These are phyloP conservation scores for Xanthia icteritia DNA, from an alignment of 2,888 invertebrate species.

Conservation along the genomic window DNA sequence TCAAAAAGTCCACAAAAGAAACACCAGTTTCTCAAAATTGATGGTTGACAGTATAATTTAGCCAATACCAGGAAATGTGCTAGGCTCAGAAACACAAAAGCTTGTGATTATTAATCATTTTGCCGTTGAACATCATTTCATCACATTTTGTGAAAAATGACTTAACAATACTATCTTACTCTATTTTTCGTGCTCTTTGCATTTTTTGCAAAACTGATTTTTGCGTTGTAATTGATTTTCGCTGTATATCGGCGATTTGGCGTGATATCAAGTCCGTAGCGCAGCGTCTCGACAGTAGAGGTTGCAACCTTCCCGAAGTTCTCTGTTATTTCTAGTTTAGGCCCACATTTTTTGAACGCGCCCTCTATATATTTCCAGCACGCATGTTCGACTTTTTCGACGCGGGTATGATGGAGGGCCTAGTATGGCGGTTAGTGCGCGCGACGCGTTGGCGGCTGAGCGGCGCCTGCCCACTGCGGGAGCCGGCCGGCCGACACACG, in stretches of 20 bases:
- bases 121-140: too few relatives aligned
- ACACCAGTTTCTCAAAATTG: not conserved
- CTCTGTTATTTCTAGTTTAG: not conserved
- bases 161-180: too few relatives aligned
- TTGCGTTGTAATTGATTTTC: too few relatives aligned
- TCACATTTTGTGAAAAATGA: too few relatives aligned
- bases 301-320: too few relatives aligned
- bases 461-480: constrained; percentile 86
- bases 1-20: too few relatives aligned
- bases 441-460: constrained; percentile 91
- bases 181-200: too few relatives aligned
- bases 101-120: too few relatives aligned
- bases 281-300: too few relatives aligned
- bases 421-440: constrained; percentile 95
- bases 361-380: constrained; percentile 90
- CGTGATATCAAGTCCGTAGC: not conserved
- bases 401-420: constrained; percentile 97
- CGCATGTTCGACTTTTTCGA: constrained; percentile 98
- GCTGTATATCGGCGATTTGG: too few relatives aligned
- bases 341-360: not conserved
- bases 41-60: not conserved
- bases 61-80: not conserved
- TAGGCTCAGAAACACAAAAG: too few relatives aligned
- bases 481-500: constrained; percentile 84
- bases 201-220: too few relatives aligned